Conservation (phyloP, 2,113 vertebrate genomes). For the Ciconia maguari region DNA sequence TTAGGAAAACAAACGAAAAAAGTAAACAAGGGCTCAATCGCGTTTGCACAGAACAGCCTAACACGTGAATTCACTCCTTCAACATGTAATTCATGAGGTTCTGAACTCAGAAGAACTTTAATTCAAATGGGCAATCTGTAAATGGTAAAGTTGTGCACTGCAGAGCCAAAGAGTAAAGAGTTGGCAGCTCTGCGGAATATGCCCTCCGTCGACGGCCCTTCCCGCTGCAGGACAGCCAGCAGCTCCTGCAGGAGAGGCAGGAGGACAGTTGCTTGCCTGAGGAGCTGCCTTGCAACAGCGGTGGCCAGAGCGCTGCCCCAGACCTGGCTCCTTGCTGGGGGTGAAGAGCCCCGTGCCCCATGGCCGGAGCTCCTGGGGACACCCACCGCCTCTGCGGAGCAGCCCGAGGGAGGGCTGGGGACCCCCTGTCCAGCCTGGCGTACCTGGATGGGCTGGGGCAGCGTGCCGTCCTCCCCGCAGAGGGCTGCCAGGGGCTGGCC, state of each 20-base stretch:
- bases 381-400: neutral
- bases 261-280: neutral
- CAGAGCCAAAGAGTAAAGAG: too few species aligned
- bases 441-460: neutral
- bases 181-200: neutral
- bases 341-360: neutral
- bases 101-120: too few species aligned
- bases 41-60: neutral
- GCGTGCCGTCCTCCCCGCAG: neutral
- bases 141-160: too few species aligned
- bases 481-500: neutral
- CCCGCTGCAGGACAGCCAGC: neutral
- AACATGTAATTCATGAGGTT: too few species aligned
- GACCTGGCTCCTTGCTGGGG: neutral
- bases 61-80: neutral
- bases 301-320: neutral
- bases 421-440: neutral
- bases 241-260: neutral
- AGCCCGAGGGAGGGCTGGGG: neutral
- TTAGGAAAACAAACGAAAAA: neutral
- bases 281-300: neutral
- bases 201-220: accelerated
- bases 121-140: too few species aligned
- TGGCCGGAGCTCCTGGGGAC: too few species aligned
- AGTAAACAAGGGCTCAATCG: neutral